Evolutionary conservation across 2,113 vertebrate species (phyloP), one percentile per base, ranked within the genome.

Genomic region (Chloebia gouldiae): DNA sequence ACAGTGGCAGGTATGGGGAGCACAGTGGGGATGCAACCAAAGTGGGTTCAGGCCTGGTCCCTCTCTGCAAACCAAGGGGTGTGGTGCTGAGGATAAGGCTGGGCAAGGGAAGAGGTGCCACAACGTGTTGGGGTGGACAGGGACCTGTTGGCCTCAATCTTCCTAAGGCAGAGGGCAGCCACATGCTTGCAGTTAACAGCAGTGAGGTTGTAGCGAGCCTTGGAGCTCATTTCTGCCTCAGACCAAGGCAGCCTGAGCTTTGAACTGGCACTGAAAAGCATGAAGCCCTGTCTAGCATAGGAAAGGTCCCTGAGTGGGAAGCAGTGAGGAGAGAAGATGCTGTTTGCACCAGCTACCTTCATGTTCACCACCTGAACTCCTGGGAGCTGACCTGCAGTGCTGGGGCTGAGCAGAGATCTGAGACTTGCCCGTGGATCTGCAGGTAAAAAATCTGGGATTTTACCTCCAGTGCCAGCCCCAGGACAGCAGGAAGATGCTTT

Each of bases 391-490:
- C 31, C 81, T 65, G 65, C 3, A 1, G 0, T 6, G 4, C 56
- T 47, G 70, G 31, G 45, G 19, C 21, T 83, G 56, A 77, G 40
- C 31, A 24, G 16, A 63, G 40, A 73, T 90, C 57, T 59, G 37
- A 35, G 33, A 28, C 30, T 4, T 65, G 42, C 30, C 47, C 0
- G 0, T 0, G 1, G 22, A 15, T 76, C 51, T 79, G 60, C 81
- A 86, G 64, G n/a, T n/a, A n/a, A n/a, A n/a, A n/a, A n/a, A 81
- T 72, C 50, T 51, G 39, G 50, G 51, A 21, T 73, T 92, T 72
- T 71, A 68, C 35, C 51, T 81, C 64, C 33, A 20, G 0, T 56
- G 1, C 1, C 47, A 71, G 51, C 57, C 64, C 44, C 0, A 1
- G 22, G 40, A 17, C 13, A 30, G 53, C 15, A 53, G 63, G 49